Evolutionary conservation across 2,113 vertebrate genomes (phyloP), one percentile per base, ranked within the genome.

Genomic region (Gulo gulo): DNA sequence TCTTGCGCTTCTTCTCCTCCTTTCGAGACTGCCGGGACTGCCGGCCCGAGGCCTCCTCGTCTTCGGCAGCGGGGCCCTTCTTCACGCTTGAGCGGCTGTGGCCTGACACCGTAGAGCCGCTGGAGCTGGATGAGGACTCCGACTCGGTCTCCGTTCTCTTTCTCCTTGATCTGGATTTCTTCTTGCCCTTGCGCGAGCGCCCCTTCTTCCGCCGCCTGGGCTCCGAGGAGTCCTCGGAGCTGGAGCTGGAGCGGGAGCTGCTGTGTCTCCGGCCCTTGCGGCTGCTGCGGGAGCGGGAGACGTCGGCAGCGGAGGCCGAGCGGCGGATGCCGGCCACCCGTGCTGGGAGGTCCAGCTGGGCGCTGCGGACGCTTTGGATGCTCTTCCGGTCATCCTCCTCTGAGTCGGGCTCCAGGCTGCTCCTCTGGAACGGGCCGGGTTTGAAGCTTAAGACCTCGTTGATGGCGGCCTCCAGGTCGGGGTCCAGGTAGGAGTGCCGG

Each of bases 371-470:
- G 1, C 99, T 99, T 2, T 94, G 96, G 52, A 98, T 78, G 10
- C 99, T 99, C 93, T 97, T 99, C n/a, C 95, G 52, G 71, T 99
- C 97, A 0, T 99, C 99, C 0, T 99, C 99, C 2, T 99, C 99
- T 0, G 99, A 99, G 90, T 99, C 99, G 0, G 97, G 98, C 69
- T 99, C 99, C 83, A 99, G 98, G 96, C 99, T 99, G 79, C 98
- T 99, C 86, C 99, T 98, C 98, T 99, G 99, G 81, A 99, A 99
- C 31, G 98, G 97, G 92, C 98, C 98, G 1, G 99, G 99, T 97
- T 99, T 99, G 98, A 99, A 99, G 98, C 98, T 99, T 96, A 99
- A 97, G 42, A 99, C 99, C 97, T 99, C 99, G 4, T 99, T 99
- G 98, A 99, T 99, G 88, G 99, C 99, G 0, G 99, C 99, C 97